phyloP scores from a whole-genome alignment of 2,113 vertebrate species.

The Centropus unirufus region DNA sequence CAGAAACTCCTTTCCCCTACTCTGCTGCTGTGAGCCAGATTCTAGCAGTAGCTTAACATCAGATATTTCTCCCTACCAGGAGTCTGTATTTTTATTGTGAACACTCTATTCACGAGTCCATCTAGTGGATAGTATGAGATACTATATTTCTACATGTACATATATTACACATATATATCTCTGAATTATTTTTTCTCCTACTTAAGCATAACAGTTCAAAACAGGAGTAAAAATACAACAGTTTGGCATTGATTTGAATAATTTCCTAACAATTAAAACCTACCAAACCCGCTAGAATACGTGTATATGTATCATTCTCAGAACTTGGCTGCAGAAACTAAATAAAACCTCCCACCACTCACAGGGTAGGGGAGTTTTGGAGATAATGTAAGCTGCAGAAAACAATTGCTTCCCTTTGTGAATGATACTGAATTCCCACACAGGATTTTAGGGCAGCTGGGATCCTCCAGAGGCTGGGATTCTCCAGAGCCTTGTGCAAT shows the following conservation, averaged over 20 bases:
- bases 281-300: not conserved
- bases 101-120: conserved; percentile 42
- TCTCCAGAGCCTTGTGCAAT: not conserved
- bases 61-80: not conserved
- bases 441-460: not conserved
- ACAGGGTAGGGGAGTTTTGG: not conserved
- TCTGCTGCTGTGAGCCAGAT: not conserved
- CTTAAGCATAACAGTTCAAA: not conserved
- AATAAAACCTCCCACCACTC: not conserved
- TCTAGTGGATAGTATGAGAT: conserved; percentile 36
- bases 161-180: not conserved
- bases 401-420: not conserved
- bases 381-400: not conserved
- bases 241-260: not conserved
- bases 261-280: not conserved
- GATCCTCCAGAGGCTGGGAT: not conserved
- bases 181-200: not conserved
- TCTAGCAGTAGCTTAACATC: not conserved
- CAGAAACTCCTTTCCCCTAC: not conserved
- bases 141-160: not conserved
- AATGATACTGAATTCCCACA: not conserved
- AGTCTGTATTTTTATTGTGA: not conserved
- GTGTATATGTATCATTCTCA: not conserved
- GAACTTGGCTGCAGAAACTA: not conserved
- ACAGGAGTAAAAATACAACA: not conserved